Evolutionary conservation across 2,113 vertebrate genomes (phyloP).

Genomic region (Stomatorhinus ivindoensis): DNA sequence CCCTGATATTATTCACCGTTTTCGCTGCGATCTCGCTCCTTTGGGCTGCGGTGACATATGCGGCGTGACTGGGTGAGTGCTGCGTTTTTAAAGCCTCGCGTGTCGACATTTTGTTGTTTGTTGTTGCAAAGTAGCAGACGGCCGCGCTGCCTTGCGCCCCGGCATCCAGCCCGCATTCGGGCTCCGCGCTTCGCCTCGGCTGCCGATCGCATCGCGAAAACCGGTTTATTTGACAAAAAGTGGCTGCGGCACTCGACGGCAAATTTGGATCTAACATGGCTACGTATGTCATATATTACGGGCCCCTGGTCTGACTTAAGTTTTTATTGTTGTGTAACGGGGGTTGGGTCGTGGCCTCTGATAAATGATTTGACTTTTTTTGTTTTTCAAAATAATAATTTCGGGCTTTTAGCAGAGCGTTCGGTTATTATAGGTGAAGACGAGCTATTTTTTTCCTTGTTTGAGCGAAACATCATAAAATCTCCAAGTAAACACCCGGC

Average conservation of each 20-base stretch:
- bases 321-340: neutral
- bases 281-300: neutral
- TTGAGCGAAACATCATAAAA: neutral
- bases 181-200: neutral
- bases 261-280: neutral
- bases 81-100: neutral
- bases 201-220: neutral
- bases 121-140: slow-evolving; percentile 19
- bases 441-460: neutral
- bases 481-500: neutral
- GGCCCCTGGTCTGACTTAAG: neutral
- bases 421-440: neutral
- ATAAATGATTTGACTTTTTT: neutral
- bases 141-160: neutral
- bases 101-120: slow-evolving; percentile 29
- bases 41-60: neutral
- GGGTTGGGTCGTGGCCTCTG: neutral
- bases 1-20: neutral
- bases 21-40: neutral
- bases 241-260: neutral
- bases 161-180: neutral
- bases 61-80: slow-evolving; percentile 16
- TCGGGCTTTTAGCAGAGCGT: neutral
- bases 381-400: neutral
- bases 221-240: neutral